Evolutionary conservation across 1,140 invertebrate species (phyloP).

Genomic region (Wasmannia auropunctata): DNA sequence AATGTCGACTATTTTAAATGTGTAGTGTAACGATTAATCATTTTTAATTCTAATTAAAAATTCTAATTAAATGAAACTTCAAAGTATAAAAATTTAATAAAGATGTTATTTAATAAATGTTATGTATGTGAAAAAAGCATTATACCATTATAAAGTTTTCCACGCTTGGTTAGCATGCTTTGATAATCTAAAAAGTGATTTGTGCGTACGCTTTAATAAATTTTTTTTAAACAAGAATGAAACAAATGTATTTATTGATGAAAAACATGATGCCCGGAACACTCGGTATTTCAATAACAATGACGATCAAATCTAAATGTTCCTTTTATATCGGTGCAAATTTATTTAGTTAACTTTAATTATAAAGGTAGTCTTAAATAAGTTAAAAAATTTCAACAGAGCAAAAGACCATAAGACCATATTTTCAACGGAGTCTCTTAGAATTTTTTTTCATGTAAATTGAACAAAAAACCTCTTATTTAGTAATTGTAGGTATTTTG

Average conservation of each 20-base stretch:
- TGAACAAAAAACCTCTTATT: neutral
- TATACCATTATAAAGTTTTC: neutral
- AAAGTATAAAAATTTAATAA: neutral
- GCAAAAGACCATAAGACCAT: neutral
- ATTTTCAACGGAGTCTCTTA: neutral
- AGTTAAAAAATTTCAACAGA: conserved; percentile 17
- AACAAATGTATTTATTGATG: neutral
- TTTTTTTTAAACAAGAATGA: neutral
- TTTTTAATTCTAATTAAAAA: conserved; percentile 18
- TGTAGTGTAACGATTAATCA: neutral
- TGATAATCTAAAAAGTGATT: neutral
- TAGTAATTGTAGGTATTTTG: neutral
- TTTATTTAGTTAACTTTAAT: conserved; percentile 21
- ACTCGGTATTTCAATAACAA: neutral
- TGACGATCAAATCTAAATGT: neutral
- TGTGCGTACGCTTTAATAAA: neutral
- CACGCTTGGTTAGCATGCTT: neutral
- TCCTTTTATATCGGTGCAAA: neutral
- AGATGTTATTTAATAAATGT: neutral
- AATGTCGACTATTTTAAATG: neutral
- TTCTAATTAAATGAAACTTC: neutral
- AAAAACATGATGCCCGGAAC: neutral
- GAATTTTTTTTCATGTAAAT: neutral
- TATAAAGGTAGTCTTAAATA: neutral
- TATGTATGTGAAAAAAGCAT: neutral